phyloP scores from a whole-genome alignment of 1,140 invertebrate genomes.

The Sarcophaga bullata region DNA sequence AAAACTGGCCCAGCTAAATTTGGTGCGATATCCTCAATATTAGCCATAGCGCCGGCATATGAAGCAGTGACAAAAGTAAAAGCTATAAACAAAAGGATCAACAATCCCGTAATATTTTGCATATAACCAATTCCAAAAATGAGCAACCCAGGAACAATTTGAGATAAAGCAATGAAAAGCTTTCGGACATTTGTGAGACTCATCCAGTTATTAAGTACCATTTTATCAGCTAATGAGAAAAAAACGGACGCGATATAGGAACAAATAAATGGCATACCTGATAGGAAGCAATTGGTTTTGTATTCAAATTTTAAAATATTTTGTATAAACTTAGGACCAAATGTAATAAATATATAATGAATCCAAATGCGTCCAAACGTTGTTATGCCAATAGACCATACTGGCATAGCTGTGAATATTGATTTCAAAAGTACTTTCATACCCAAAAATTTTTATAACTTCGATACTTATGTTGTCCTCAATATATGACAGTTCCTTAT shows the following conservation, averaged over 20 bases:
- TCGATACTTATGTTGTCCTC: constrained; percentile 70
- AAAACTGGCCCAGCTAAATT: constrained; percentile 78
- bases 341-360: constrained; percentile 77
- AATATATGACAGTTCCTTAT: constrained; percentile 77
- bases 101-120: constrained; percentile 70
- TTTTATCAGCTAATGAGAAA: constrained; percentile 76
- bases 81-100: constrained; percentile 75
- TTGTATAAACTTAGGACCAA: constrained; percentile 79
- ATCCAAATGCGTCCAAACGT: constrained; percentile 80
- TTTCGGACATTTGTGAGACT: constrained; percentile 74
- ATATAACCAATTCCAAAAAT: constrained; percentile 75
- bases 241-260: constrained; percentile 77
- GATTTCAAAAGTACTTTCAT: constrained; percentile 76
- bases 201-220: constrained; percentile 71
- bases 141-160: constrained; percentile 76
- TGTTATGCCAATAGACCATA: constrained; percentile 83
- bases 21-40: constrained; percentile 78
- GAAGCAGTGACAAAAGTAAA: constrained; percentile 78
- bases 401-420: constrained; percentile 80
- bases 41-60: constrained; percentile 81
- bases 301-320: constrained; percentile 76
- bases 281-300: constrained; percentile 75
- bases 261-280: constrained; percentile 75
- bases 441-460: constrained; percentile 62
- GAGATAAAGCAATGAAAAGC: constrained; percentile 76